phyloP scores from a whole-genome alignment of 2,888 invertebrate genomes.

The Pollenia amentaria region DNA sequence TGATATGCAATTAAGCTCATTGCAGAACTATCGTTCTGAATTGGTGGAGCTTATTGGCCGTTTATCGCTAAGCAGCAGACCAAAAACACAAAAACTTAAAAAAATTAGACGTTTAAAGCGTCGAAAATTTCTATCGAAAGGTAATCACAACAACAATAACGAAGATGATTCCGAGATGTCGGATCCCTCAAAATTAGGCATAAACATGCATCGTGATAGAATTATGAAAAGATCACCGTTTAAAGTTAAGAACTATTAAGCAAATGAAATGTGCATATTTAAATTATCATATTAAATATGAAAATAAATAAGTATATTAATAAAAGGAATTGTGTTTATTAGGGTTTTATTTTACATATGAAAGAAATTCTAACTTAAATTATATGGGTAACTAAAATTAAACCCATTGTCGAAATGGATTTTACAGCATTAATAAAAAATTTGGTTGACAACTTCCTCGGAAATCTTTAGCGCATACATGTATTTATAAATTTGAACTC shows the following conservation, averaged over 20 bases:
- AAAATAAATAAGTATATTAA: not conserved
- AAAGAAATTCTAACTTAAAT: no score
- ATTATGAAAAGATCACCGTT: slow-evolving; percentile 32
- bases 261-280: slow-evolving; percentile 4
- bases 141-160: not conserved
- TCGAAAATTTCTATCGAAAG: slow-evolving; percentile 18
- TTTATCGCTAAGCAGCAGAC: slow-evolving; percentile 62
- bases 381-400: no score
- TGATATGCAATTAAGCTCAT: slow-evolving; percentile 72
- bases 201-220: slow-evolving; percentile 8
- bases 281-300: slow-evolving; percentile 31
- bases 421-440: no score
- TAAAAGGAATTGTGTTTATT: no score
- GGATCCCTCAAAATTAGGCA: slow-evolving; percentile 20
- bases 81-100: slow-evolving; percentile 75
- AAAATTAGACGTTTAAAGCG: slow-evolving; percentile 78
- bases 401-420: no score
- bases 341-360: no score
- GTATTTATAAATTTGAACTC: no score
- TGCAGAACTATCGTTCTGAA: slow-evolving; percentile 77
- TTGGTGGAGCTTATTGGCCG: slow-evolving; percentile 74
- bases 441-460: no score
- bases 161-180: slow-evolving; percentile 48
- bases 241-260: slow-evolving; percentile 44
- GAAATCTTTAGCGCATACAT: no score